Conservation (phyloP, 2,888 invertebrate genomes). For the Drosophila infuscata region DNA sequence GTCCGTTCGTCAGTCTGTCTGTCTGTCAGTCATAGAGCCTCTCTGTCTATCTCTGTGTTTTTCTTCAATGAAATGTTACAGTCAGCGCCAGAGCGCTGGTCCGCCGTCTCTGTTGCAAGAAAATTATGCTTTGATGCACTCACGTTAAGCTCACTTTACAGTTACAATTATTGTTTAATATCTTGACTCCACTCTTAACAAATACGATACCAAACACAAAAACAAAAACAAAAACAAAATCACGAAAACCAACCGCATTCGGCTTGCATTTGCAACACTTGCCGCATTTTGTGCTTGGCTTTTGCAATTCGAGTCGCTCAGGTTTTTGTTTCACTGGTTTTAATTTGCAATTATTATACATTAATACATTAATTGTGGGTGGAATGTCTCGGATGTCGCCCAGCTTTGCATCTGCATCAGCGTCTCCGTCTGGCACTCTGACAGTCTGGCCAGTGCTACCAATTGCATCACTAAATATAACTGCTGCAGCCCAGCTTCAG, state of each 20-base stretch:
- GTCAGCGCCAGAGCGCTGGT: constrained; percentile 36
- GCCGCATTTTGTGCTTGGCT: constrained; percentile 52
- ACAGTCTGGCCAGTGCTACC: constrained; percentile 19
- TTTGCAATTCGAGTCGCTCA: constrained; percentile 65
- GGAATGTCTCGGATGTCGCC: constrained; percentile 70
- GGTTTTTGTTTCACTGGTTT: constrained; percentile 56
- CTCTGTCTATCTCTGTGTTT: constrained; percentile 18
- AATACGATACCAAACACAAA: constrained; percentile 46
- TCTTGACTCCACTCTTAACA: constrained; percentile 67
- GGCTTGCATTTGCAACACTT: constrained; percentile 69
- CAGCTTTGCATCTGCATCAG: constrained; percentile 13
- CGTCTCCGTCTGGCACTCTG: constrained; percentile 7
- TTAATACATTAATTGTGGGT: constrained; percentile 79
- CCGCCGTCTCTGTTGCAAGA: constrained; percentile 70
- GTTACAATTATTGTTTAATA: constrained; percentile 81
- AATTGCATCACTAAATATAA: constrained; percentile 50
- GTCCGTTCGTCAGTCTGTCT: constrained; percentile 23
- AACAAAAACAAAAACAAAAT: constrained; percentile 22
- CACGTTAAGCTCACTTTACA: constrained; percentile 79
- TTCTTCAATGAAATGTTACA: constrained; percentile 68
- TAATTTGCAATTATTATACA: constrained; percentile 78
- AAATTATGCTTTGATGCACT: constrained; percentile 83
- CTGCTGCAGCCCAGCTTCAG: not conserved
- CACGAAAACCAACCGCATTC: constrained; percentile 38
- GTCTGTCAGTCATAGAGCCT: constrained; percentile 21